Percentiles rank a stretch among this genome's conserved stretches.
Evolutionary conservation across 1,140 invertebrate genomes (phyloP).

Genomic region (Trichonephila inaurata): DNA sequence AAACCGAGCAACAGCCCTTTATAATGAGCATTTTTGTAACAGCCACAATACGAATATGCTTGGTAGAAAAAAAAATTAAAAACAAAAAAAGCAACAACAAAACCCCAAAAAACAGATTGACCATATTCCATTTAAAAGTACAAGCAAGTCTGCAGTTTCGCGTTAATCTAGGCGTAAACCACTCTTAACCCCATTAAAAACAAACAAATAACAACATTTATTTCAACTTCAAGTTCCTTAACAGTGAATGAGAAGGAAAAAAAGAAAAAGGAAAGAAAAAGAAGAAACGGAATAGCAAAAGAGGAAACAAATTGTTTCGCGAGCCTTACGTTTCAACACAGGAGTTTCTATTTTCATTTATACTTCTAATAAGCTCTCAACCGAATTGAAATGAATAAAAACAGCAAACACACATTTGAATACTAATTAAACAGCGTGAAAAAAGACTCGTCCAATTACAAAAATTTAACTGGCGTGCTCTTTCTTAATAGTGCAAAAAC

Average conservation of each 20-base stretch:
- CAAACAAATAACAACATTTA: constrained; percentile 59
- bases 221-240: constrained; percentile 58
- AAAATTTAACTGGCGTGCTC: constrained; percentile 64
- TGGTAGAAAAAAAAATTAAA: neutral
- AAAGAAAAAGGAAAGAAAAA: constrained; percentile 10
- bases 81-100: constrained; percentile 2
- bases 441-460: constrained; percentile 74
- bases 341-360: constrained; percentile 74
- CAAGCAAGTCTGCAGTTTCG: constrained; percentile 21
- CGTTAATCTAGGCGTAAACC: constrained; percentile 72
- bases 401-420: constrained; percentile 74
- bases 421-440: constrained; percentile 75
- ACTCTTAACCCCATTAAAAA: constrained; percentile 67
- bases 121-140: constrained; percentile 61
- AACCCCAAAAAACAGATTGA: neutral
- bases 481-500: constrained; percentile 64
- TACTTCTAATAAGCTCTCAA: constrained; percentile 74
- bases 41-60: neutral
- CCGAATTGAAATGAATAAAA: constrained; percentile 53
- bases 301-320: constrained; percentile 71
- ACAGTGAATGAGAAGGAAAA: constrained; percentile 51
- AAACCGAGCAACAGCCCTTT: neutral
- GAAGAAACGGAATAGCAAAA: neutral
- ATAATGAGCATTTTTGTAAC: constrained; percentile 7
- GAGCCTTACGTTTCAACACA: constrained; percentile 75